Conservation (phyloP, 2,113 vertebrate genomes). For the Merops nubicus region DNA sequence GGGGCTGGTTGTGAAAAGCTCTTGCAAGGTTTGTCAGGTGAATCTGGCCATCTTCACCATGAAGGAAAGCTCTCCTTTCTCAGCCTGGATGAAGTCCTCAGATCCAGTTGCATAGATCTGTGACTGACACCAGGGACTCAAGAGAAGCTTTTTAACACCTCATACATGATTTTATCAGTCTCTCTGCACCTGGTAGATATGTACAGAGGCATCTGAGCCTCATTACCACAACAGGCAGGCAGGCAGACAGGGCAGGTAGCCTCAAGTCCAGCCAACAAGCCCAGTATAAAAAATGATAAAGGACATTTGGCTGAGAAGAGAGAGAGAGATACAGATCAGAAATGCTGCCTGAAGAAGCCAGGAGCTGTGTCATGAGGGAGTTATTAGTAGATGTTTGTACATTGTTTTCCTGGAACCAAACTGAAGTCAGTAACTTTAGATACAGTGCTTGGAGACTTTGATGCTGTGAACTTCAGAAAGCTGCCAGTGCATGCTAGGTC, state of each 20-base stretch:
- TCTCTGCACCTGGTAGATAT: background rate
- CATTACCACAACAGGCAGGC: background rate
- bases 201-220: background rate
- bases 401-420: background rate
- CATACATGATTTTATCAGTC: background rate
- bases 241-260: background rate
- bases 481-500: background rate
- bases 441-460: background rate
- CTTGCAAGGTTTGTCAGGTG: fast-evolving
- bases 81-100: background rate
- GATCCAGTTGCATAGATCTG: background rate
- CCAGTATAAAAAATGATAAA: background rate
- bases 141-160: background rate
- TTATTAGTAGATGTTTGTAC: background rate
- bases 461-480: background rate
- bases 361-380: background rate
- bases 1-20: background rate
- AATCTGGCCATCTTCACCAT: background rate
- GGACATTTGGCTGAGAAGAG: background rate
- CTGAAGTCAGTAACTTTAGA: background rate
- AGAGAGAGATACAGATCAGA: background rate
- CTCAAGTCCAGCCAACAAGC: background rate
- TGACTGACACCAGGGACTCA: fast-evolving
- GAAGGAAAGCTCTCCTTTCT: background rate
- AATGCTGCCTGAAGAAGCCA: background rate